A percentile compares a stretch with the other conserved stretches of the same genome.
phyloP scores from a whole-genome alignment of 2,888 invertebrate genomes.

The Stenolophus ochropezus region DNA sequence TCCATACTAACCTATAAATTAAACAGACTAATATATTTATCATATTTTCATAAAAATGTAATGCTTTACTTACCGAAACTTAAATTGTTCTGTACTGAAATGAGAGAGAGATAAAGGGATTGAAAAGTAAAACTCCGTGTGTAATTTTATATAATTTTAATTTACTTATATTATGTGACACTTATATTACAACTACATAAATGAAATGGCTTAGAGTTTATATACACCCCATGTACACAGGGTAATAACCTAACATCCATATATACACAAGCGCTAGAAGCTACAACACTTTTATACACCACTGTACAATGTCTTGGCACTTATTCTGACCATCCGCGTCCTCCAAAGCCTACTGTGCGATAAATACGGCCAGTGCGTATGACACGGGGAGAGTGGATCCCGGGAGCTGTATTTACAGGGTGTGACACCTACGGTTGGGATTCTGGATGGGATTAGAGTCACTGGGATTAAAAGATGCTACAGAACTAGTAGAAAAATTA shows the following conservation, averaged over 20 bases:
- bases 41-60: neutral
- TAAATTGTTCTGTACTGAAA: too few relatives aligned
- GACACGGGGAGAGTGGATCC: neutral
- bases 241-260: conserved; percentile 8
- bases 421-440: too few relatives aligned
- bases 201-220: conserved; percentile 33
- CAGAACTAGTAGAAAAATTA: too few relatives aligned
- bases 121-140: neutral
- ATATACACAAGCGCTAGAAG: neutral
- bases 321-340: neutral
- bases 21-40: neutral
- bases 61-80: too few relatives aligned
- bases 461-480: too few relatives aligned
- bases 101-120: neutral
- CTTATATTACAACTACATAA: conserved; percentile 30
- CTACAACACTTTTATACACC: neutral
- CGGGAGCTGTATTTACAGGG: neutral
- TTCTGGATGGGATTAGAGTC: too few relatives aligned
- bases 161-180: conserved; percentile 43
- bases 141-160: conserved; percentile 53
- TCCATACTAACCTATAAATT: neutral
- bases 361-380: neutral
- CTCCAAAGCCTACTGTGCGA: neutral
- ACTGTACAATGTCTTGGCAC: neutral
- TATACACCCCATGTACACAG: too few relatives aligned